phyloP scores from a whole-genome alignment of 2,888 invertebrate genomes.

The Nemotelus pantherinus region DNA sequence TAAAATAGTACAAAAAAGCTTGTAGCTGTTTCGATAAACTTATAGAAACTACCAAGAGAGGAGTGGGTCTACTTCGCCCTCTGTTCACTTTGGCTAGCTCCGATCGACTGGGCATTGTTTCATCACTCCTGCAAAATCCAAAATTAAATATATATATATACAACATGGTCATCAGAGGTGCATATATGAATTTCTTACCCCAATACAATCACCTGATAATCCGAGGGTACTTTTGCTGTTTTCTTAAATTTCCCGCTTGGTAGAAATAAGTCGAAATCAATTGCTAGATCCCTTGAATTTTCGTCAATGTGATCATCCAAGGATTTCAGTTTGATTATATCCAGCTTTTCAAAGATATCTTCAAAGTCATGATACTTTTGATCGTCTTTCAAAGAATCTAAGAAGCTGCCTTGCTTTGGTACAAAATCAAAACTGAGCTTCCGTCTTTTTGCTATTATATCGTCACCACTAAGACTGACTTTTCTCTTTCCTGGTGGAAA shows the following conservation, averaged over 20 bases:
- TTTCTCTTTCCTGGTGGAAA: slow-evolving; percentile 16
- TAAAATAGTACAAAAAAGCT: slow-evolving; percentile 61
- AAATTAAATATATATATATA: slow-evolving; percentile 2
- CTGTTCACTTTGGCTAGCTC: slow-evolving; percentile 56
- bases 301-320: slow-evolving; percentile 34
- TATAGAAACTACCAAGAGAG: slow-evolving; percentile 60
- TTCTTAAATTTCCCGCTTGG: slow-evolving; percentile 58
- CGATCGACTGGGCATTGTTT: slow-evolving; percentile 57
- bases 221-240: slow-evolving; percentile 57
- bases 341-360: slow-evolving; percentile 57
- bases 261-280: slow-evolving; percentile 58
- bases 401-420: slow-evolving; percentile 53
- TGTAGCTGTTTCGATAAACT: slow-evolving; percentile 63
- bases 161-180: neutral
- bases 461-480: slow-evolving; percentile 42
- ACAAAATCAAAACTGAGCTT: neutral
- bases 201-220: slow-evolving; percentile 58
- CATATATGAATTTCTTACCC: slow-evolving; percentile 41
- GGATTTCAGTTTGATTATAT: slow-evolving; percentile 56
- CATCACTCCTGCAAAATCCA: slow-evolving; percentile 48
- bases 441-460: slow-evolving; percentile 36
- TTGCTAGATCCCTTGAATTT: slow-evolving; percentile 51
- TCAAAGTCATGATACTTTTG: slow-evolving; percentile 55
- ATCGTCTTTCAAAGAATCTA: slow-evolving; percentile 57
- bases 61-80: slow-evolving; percentile 55